Evolutionary conservation across 2,888 invertebrate species (phyloP).

Genomic region (Caenorhabditis afra): DNA sequence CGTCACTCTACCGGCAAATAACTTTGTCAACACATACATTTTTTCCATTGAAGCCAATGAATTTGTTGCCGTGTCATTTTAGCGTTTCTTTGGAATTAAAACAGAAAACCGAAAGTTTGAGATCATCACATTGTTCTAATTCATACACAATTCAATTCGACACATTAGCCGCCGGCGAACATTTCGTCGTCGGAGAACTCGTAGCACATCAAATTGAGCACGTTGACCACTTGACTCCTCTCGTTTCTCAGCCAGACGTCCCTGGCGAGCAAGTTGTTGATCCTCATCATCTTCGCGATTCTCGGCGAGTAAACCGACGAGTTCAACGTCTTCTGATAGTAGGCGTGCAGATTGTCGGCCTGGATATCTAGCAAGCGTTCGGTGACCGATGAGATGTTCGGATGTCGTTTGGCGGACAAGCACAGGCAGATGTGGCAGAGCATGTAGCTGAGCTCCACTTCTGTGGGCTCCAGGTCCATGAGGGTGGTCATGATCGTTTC

Average conservation of each 20-base stretch:
- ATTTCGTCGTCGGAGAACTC: constrained; percentile 31
- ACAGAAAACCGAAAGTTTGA: no score
- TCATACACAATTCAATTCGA: no score
- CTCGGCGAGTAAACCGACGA: constrained; percentile 10
- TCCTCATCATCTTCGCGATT: constrained; percentile 26
- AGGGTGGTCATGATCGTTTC: background rate
- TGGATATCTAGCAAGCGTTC: constrained; percentile 13
- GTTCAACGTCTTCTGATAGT: constrained; percentile 17
- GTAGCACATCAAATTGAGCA: constrained; percentile 17
- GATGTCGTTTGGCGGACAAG: constrained; percentile 16
- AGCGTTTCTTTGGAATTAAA: no score
- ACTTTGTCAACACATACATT: no score
- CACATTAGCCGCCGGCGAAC: constrained; percentile 4
- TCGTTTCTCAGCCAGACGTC: constrained; percentile 20
- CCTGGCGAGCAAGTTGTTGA: constrained; percentile 6
- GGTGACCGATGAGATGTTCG: background rate
- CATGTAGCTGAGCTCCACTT: constrained; percentile 35
- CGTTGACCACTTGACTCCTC: background rate
- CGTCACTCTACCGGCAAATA: no score
- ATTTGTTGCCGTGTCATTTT: no score
- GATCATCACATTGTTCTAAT: no score
- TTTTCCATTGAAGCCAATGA: no score
- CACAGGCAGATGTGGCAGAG: constrained; percentile 25
- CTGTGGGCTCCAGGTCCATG: constrained; percentile 7
- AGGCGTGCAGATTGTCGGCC: constrained; percentile 11